Base-by-base conservation (phyloP, 2,888 invertebrate genomes). In the Idaea aversata region DNA sequence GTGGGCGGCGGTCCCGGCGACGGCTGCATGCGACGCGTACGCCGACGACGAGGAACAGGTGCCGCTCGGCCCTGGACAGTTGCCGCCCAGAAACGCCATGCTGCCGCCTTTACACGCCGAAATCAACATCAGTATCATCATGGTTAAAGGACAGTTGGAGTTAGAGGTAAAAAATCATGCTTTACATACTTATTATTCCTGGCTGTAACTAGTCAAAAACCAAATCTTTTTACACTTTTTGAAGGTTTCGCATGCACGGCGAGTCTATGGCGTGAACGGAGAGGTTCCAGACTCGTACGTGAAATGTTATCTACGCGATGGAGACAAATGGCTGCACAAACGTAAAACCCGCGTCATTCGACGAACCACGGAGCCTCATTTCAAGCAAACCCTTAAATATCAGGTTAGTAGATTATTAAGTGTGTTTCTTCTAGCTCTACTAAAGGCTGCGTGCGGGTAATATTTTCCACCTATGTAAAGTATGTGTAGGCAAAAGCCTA, bases 91-190 rank as follows among this genome's bases (percentile, higher is more conserved):
- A 74, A 96, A 95, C 77, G 95, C 95, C 78, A 95, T 95, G 75
- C 90, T 96, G 75, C 94, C 94, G 77, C 94, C 95, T 80, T 95
- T 95, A 67, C 95, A 95, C 76, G 97, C 98, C 5, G 97, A 98
- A 88, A 95, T 98, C 75, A 97, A 97, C 84, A 93, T 98, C 85
- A 97, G 97, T 68, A 95, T 98, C 78, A 95, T 97, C 80, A 96
- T 98, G 94, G 96, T 97, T 82, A 98, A 98, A 91, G 98, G 98
- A 77, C 97, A 97, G 77, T 94, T 98, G 69, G 98, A 98, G 87
- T 96, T 98, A 34, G 98, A 98, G 93, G 95, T 94, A 59, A 83
- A 59, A 83, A 77, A n/a, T 61, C 25, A 25, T 61, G 15, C 25
- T 64, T 10, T 34, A n/a, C 35, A 59, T 58, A 16, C 38, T 38